Percentiles rank a stretch among this genome's conserved stretches.
These are phyloP conservation scores for Zoanthus gigantus DNA, from an alignment of 92 coral and sea anemone genomes.

Conservation along the genomic window DNA sequence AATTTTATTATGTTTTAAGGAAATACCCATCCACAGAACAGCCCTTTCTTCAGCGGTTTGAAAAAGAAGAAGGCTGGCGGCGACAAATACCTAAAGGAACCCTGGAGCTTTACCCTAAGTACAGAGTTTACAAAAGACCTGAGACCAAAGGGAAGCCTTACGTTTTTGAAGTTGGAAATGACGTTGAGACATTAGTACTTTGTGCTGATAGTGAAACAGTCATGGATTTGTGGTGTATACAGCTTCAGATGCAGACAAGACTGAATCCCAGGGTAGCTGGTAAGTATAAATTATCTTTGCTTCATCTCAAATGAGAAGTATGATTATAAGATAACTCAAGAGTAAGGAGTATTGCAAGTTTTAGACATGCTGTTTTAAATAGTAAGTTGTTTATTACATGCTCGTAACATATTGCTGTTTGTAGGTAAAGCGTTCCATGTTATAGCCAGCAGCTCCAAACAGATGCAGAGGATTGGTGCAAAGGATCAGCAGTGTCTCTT, in stretches of 20 bases:
- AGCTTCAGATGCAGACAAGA: constrained; percentile 93
- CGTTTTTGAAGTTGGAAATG: constrained; percentile 93
- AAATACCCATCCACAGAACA: constrained; percentile 85
- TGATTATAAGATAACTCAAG: background rate
- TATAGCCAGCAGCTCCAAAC: constrained; percentile 84
- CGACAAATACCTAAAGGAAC: constrained; percentile 90
- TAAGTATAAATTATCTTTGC: constrained; percentile 19
- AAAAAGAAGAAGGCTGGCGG: constrained; percentile 94
- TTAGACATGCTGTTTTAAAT: too few relatives aligned
- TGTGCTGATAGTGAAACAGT: constrained; percentile 92
- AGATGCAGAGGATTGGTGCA: constrained; percentile 95
- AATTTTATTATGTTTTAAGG: constrained; percentile 82
- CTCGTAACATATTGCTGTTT: background rate
- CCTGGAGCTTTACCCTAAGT: constrained; percentile 85
- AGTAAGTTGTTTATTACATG: too few relatives aligned
- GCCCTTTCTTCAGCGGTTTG: constrained; percentile 96
- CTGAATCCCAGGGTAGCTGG: constrained; percentile 90
- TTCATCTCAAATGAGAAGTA: background rate
- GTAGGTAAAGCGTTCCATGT: constrained; percentile 86
- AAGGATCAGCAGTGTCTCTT: constrained; percentile 87
- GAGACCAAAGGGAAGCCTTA: constrained; percentile 79
- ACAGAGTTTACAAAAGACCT: constrained; percentile 84
- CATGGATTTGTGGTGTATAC: constrained; percentile 97
- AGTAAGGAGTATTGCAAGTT: background rate
- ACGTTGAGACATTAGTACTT: constrained; percentile 75